A percentile compares a stretch with the other conserved stretches of the same genome.
These are phyloP conservation scores for Eolophus roseicapilla DNA, from an alignment of 2,113 vertebrate genomes.

Conservation along the genomic window DNA sequence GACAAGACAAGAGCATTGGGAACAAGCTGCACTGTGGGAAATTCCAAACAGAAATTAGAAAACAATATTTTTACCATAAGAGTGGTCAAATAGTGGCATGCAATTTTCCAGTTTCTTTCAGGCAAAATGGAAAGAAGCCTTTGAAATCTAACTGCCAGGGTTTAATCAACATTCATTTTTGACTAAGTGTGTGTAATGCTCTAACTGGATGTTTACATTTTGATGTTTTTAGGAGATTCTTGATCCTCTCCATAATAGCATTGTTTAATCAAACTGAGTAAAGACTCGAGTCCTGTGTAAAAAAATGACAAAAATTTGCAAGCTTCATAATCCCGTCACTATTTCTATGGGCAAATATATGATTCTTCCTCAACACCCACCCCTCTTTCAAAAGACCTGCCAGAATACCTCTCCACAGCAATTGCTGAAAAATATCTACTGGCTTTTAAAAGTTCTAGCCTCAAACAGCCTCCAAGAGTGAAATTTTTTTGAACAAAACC, in stretches of 20 bases:
- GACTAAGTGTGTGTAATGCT: neutral
- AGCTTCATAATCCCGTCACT: neutral
- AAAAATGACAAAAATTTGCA: neutral
- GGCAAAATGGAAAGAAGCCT: neutral
- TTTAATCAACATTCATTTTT: neutral
- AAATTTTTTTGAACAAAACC: neutral
- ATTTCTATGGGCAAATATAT: neutral
- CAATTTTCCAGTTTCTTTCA: neutral
- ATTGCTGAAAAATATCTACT: neutral
- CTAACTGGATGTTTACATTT: neutral
- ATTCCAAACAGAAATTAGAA: neutral
- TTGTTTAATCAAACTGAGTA: neutral
- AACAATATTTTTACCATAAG: neutral
- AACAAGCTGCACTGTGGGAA: neutral
- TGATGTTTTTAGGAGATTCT: neutral
- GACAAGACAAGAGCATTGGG: neutral
- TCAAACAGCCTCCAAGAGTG: neutral
- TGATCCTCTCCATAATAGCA: neutral
- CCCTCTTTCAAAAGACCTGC: neutral
- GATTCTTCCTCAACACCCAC: neutral
- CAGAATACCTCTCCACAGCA: neutral
- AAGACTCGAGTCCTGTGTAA: neutral
- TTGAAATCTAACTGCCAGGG: neutral
- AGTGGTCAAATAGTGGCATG: neutral
- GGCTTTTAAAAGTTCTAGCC: neutral